These are phyloP conservation scores for Echinometra lucunter DNA, from an alignment of 53 echinoderm and acorn worm species.

Conservation along the genomic window DNA sequence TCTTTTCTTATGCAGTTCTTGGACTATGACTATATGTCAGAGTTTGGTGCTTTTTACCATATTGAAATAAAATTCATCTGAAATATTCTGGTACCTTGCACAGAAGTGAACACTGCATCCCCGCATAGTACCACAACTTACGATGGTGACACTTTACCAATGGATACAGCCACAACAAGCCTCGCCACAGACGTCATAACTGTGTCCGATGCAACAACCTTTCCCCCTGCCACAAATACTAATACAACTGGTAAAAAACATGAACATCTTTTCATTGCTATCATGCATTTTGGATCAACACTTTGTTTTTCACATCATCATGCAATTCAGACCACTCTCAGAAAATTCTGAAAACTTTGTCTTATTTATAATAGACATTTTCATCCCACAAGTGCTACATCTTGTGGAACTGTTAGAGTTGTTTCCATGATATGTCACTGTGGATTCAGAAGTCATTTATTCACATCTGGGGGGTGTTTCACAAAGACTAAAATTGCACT, in stretches of 20 bases:
- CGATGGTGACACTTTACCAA: background rate
- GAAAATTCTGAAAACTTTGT: background rate
- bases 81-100: slow-evolving; percentile 11
- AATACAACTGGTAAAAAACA: background rate
- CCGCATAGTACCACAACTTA: background rate
- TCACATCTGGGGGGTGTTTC: background rate
- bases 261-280: background rate
- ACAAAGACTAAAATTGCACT: too few species aligned
- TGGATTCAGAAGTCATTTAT: background rate
- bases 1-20: background rate
- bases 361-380: background rate
- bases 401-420: background rate
- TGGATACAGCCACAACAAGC: background rate
- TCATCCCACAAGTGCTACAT: background rate
- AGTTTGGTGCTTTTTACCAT: background rate
- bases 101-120: background rate
- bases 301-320: background rate
- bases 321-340: background rate
- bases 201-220: background rate
- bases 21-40: background rate
- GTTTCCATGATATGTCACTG: background rate
- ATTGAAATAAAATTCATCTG: background rate
- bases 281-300: background rate
- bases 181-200: background rate
- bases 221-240: background rate